Evolutionary conservation across 2,888 invertebrate genomes (phyloP), one percentile per base, ranked within the genome.

Genomic region (Cyaniris semiargus): DNA sequence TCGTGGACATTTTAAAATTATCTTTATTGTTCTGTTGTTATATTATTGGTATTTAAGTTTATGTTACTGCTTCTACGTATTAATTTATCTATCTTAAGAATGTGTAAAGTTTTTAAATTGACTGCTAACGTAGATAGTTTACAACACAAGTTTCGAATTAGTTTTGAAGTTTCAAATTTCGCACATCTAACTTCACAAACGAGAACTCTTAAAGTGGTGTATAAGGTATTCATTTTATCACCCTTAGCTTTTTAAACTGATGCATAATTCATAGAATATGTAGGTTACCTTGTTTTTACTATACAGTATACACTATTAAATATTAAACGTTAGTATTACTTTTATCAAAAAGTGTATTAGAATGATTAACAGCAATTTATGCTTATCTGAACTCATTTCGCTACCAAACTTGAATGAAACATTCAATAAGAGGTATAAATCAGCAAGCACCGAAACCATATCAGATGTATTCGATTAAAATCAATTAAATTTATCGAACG

Each of bases 381-480:
- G 10, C 10, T 60, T 23, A 60, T 60, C 7, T 10, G 23, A 23
- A 10, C 10, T 60, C 23, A 60, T 60, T 60, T 23, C 60, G 27
- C 15, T 66, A 66, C 66, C 27, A 66, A 66, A 66, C 66, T 4
- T 13, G 10, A 60, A 23, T 66, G 23, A 58, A 58, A 58, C 27
- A 66, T 66, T 66, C 27, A 5, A 18, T 53, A 3, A 60, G 23
- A 60, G 1, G 27, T 15, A 66, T 31, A 31, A 66, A 66, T 66
- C 34, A 38, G 71, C 8, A n/a, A 34, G 38, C 34, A 38, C 70
- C 71, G 38, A 71, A 38, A 71, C 71, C 38, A 21, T 71, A 38
- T 71, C 38, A 71, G 71, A 71, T 71, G 71, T 38, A 38, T 38
- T 72, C 23, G 74, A 74, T 74, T 53, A 74, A 74, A 74, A 74